Base-by-base conservation (phyloP, 2,888 invertebrate genomes). In the Dryobotodes eremita region DNA sequence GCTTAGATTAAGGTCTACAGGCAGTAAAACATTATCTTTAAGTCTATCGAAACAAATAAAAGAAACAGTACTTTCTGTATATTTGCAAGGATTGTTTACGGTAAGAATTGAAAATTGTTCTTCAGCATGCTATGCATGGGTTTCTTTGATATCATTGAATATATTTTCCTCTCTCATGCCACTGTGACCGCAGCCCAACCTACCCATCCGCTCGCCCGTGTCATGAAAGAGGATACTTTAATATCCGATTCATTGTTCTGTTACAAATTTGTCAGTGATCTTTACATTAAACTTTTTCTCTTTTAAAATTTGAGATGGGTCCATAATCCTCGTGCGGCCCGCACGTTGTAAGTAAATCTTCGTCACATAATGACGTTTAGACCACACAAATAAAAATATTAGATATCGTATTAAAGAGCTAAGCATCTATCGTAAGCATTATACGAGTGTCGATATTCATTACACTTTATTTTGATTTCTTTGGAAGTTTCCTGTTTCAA, bases 201-300 rank as follows among this genome's bases (percentile, higher is more conserved):
- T 87, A 87, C 93, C 93, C 95, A 95, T 95, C 95, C 95, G 95
- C 94, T 96, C 93, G 94, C 93, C 95, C 94, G 95, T 95, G 95
- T 95, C 97, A 95, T 94, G 96, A 95, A 97, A 97, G 93, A 91
- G 91, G 96, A 97, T 96, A 96, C 96, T 95, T 95, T 96, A 95
- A 96, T 96, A 96, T 96, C 96, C 96, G 94, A 96, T 94, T 96
- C 96, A 96, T 96, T 97, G 96, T 96, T 96, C 96, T 96, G 97
- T 96, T 96, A 96, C 96, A 97, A 97, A 97, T 96, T 96, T 96
- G 96, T 97, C 96, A 97, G 96, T 95, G 96, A 97, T 97, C 96
- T 96, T 96, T 93, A 96, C 95, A 96, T 95, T 94, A 94, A 96
- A 96, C 95, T 95, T 96, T 96, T 96, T 95, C 93, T 93, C 93